Percentiles rank a stretch among this genome's conserved stretches.
phyloP scores from a whole-genome alignment of 2,113 vertebrate genomes.

The Toxostoma redivivum region DNA sequence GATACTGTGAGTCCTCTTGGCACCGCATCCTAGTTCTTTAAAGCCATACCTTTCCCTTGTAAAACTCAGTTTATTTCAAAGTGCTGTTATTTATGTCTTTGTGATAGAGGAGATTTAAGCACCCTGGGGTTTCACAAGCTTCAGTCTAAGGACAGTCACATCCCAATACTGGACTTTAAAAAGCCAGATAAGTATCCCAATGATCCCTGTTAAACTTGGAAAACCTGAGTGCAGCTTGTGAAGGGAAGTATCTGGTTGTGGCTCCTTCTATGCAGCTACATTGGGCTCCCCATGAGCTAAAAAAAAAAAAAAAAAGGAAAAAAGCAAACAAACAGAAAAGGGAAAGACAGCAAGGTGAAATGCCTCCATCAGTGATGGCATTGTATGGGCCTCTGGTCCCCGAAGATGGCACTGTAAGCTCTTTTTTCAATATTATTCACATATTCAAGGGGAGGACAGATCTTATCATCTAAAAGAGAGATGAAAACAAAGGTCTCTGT shows the following conservation, averaged over 20 bases:
- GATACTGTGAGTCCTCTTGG: not conserved
- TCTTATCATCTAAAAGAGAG: not conserved
- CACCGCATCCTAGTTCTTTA: not conserved
- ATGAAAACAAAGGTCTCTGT: not conserved
- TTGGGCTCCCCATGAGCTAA: not conserved
- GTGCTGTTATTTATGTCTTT: not conserved
- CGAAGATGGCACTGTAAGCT: fast-evolving
- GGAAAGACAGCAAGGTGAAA: not conserved
- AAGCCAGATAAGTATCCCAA: fast-evolving
- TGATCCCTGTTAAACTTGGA: not conserved
- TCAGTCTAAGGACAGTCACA: not conserved
- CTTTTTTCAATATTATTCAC: not conserved
- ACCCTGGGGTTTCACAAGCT: not conserved
- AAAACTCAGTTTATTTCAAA: not conserved
- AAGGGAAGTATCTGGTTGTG: not conserved
- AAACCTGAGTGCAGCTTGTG: not conserved
- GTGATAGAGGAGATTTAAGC: not conserved
- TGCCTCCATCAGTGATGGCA: fast-evolving
- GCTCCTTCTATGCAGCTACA: not conserved
- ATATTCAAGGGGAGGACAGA: not conserved
- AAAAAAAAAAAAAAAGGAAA: not conserved
- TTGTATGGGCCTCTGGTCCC: not conserved
- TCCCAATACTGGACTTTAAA: not conserved
- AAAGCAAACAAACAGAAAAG: not conserved
- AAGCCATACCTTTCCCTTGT: not conserved